These are phyloP conservation scores for Eurois occulta DNA, from an alignment of 2,888 invertebrate genomes.

Conservation along the genomic window DNA sequence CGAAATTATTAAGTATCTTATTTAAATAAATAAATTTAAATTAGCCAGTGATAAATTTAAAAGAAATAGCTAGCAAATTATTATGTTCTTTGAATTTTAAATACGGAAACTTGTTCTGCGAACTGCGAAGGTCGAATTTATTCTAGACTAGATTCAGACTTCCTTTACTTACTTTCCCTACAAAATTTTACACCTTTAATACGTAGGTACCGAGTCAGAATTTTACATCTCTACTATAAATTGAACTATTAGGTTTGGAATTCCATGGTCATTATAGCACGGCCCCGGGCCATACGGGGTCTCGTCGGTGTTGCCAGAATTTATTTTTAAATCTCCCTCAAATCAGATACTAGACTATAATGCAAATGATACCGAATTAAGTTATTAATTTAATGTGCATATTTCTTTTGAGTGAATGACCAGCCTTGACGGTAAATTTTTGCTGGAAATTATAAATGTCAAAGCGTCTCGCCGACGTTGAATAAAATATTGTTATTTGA, in stretches of 20 bases:
- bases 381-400: constrained; percentile 25
- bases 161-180: constrained; percentile 36
- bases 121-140: constrained; percentile 36
- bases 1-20: constrained; percentile 10
- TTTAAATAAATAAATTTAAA: constrained; percentile 35
- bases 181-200: constrained; percentile 38
- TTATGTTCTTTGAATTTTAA: constrained; percentile 29
- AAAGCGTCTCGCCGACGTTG: constrained; percentile 8
- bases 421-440: constrained; percentile 38
- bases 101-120: constrained; percentile 46
- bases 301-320: constrained; percentile 49
- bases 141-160: constrained; percentile 46
- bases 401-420: constrained; percentile 45
- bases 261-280: constrained; percentile 73
- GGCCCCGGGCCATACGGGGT: constrained; percentile 66
- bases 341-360: not conserved
- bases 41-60: constrained; percentile 11
- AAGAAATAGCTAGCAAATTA: constrained; percentile 11
- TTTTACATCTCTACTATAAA: constrained; percentile 62
- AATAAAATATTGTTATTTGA: constrained; percentile 29
- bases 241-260: constrained; percentile 73
- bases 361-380: constrained; percentile 16
- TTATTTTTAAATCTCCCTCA: constrained; percentile 13
- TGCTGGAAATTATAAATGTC: constrained; percentile 28
- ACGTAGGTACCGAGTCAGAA: constrained; percentile 19